Evolutionary conservation across 2,113 vertebrate species (phyloP).

Genomic region (Thermophis baileyi): DNA sequence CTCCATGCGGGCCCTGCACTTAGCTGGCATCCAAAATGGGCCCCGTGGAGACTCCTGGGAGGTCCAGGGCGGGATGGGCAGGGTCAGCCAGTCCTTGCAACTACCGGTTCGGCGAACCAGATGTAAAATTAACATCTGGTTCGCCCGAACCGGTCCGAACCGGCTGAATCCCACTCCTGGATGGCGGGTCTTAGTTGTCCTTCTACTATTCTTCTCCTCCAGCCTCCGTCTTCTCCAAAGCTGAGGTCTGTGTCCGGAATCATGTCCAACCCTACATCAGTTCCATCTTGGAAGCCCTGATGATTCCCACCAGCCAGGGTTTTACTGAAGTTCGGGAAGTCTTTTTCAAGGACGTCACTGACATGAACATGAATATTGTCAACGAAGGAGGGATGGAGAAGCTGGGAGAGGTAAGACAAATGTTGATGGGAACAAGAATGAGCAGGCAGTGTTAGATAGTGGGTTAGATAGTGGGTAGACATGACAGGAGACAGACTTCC

Average conservation of each 20-base stretch:
- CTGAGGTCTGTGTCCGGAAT: constrained; percentile 84
- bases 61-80: too few species aligned
- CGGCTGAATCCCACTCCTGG: too few species aligned
- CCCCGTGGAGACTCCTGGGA: too few species aligned
- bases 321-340: constrained; percentile 89
- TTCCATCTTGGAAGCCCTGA: constrained; percentile 95
- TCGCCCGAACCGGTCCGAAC: too few species aligned
- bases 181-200: fast-evolving
- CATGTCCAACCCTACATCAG: constrained; percentile 89
- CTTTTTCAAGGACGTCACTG: constrained; percentile 91
- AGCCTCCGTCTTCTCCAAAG: constrained; percentile 88
- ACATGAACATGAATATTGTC: constrained; percentile 91
- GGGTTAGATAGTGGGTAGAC: too few species aligned
- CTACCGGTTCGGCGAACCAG: too few species aligned
- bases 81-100: too few species aligned
- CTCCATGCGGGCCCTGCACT: too few species aligned
- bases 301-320: constrained; percentile 93
- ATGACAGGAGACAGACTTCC: too few species aligned
- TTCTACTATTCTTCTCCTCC: not conserved
- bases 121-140: too few species aligned
- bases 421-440: not conserved
- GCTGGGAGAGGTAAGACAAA: constrained; percentile 82
- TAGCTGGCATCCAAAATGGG: too few species aligned
- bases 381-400: constrained; percentile 85
- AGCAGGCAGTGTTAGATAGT: too few species aligned